Conservation (phyloP, 53 echinoderm and acorn worm species). For the Patiria pectinifera region DNA sequence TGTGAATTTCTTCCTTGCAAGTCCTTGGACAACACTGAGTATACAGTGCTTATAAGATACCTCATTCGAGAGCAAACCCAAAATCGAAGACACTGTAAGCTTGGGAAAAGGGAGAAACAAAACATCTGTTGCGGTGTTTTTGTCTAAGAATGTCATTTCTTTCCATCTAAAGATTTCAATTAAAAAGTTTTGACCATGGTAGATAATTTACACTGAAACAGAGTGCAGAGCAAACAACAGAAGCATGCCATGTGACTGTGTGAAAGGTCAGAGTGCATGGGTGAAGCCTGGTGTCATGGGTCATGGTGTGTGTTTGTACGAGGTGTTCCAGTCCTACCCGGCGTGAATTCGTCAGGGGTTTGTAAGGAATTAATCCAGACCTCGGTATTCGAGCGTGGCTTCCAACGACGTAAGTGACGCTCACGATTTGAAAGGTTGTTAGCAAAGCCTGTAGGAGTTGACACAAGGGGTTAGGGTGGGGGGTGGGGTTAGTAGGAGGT, state of each 20-base stretch:
- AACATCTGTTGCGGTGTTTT: too few species aligned
- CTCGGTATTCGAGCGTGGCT: slow-evolving; percentile 13
- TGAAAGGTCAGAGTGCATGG: slow-evolving; percentile 16
- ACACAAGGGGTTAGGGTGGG: slow-evolving; percentile 20
- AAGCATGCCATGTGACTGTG: slow-evolving; percentile 7
- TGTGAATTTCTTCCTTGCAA: too few species aligned
- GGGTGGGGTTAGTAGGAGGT: neutral
- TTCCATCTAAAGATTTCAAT: too few species aligned
- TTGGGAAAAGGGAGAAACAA: too few species aligned
- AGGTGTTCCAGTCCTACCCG: slow-evolving; percentile 30
- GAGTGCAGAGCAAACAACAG: neutral
- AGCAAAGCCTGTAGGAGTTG: slow-evolving; percentile 50
- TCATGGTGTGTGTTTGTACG: slow-evolving; percentile 11
- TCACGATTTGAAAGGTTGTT: slow-evolving; percentile 27
- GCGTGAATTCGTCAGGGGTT: slow-evolving; percentile 15
- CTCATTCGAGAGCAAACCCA: too few species aligned
- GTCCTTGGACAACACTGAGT: too few species aligned
- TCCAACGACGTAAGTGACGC: slow-evolving; percentile 13
- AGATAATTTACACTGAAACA: neutral
- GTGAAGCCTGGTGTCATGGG: slow-evolving; percentile 9
- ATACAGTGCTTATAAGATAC: too few species aligned
- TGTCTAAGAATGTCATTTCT: too few species aligned
- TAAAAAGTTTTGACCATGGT: neutral
- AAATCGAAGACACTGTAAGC: too few species aligned
- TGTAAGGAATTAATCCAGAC: slow-evolving; percentile 36